Evolutionary conservation across 2,113 vertebrate genomes (phyloP).

Genomic region (Hassar affinis): DNA sequence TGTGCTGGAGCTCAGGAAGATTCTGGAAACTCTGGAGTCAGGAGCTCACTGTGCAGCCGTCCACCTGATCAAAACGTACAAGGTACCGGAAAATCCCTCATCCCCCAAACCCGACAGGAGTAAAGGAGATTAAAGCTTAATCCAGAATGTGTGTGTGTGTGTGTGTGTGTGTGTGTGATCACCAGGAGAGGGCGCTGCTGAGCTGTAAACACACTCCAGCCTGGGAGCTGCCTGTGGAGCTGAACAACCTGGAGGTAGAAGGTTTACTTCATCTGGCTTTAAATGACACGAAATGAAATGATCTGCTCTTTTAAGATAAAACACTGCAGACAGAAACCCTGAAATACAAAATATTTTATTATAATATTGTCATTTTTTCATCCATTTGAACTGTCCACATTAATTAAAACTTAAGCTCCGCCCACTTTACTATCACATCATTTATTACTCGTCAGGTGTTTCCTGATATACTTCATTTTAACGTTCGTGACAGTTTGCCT

Average conservation of each 20-base stretch:
- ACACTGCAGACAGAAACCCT: not conserved
- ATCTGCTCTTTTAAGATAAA: not conserved
- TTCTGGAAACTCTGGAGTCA: conserved; percentile 36
- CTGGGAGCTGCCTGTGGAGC: conserved; percentile 49
- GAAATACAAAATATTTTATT: not conserved
- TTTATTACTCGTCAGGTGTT: not conserved
- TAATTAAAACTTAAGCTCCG: not conserved
- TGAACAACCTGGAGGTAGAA: conserved; percentile 65
- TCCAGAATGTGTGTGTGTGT: not conserved
- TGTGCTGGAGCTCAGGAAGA: conserved; percentile 44
- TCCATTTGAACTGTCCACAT: not conserved
- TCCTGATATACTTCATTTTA: not conserved
- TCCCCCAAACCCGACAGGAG: not conserved
- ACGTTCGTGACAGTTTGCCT: not conserved
- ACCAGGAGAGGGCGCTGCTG: conserved; percentile 67
- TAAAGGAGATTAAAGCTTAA: not conserved
- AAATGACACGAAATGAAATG: not conserved
- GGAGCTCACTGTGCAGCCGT: conserved; percentile 36
- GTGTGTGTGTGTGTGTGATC: conserved; percentile 21
- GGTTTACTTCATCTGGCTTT: not conserved
- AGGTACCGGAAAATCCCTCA: conserved; percentile 43
- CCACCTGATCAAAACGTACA: conserved; percentile 41
- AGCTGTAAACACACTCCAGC: conserved; percentile 59
- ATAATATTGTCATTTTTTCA: not conserved
- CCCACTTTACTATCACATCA: not conserved